These are phyloP conservation scores for Drosophila subsilvestris DNA, from an alignment of 2,888 invertebrate genomes.

Conservation along the genomic window DNA sequence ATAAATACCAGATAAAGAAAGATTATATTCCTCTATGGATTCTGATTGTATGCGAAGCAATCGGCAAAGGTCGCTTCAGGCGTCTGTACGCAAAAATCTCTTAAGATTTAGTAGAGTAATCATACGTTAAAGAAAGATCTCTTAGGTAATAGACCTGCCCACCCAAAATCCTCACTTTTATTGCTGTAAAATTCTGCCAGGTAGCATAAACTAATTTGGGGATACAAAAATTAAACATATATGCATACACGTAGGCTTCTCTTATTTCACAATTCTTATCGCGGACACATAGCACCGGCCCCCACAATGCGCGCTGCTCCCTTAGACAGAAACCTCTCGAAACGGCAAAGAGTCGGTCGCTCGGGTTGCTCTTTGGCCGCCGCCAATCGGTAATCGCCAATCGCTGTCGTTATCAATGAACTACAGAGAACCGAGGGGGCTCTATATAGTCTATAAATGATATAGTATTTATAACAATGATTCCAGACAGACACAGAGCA, in stretches of 20 bases:
- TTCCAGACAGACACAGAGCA: conserved; percentile 19
- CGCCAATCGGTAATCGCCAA: conserved; percentile 23
- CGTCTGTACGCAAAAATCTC: not conserved
- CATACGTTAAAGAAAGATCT: not conserved
- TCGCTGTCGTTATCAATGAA: conserved; percentile 31
- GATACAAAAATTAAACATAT: not conserved
- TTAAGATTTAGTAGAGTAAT: not conserved
- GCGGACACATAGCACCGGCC: not conserved
- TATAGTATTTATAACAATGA: conserved; percentile 31
- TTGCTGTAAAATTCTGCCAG: not conserved
- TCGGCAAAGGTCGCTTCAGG: too few relatives aligned
- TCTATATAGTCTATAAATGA: not conserved
- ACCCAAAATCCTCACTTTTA: not conserved
- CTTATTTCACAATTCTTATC: conserved; percentile 38
- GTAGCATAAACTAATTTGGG: not conserved
- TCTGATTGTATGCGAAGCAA: not conserved
- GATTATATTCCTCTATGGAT: not conserved
- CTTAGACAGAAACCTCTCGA: conserved; percentile 37
- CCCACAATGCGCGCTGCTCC: conserved; percentile 14
- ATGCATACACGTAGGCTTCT: conserved; percentile 6
- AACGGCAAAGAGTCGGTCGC: conserved; percentile 3
- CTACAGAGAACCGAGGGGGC: conserved; percentile 10
- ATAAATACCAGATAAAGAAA: too few relatives aligned
- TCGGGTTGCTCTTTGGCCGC: conserved; percentile 9
- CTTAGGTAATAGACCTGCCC: not conserved